phyloP scores from a whole-genome alignment of 30 jellyfish, hydroid and myxozoan species.

The Cassiopea andromeda region DNA sequence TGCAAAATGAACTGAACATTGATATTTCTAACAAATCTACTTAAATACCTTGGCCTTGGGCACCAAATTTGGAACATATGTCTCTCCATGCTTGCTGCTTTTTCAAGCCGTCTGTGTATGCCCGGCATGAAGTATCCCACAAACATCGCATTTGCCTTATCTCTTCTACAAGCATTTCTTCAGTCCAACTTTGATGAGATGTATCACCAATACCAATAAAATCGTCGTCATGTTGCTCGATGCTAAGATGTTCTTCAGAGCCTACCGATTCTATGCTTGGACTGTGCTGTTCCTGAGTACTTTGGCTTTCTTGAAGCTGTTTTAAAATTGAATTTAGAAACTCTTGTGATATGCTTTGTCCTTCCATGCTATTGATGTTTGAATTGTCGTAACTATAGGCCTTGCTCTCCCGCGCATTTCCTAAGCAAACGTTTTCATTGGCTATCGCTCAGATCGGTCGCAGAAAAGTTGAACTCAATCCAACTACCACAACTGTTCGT shows the following conservation, averaged over 20 bases:
- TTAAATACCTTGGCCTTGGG: not conserved
- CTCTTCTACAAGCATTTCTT: not conserved
- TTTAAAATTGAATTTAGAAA: not conserved
- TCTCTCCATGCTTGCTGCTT: not conserved
- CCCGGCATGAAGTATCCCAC: not conserved
- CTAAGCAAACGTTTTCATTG: not conserved
- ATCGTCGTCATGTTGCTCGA: not conserved
- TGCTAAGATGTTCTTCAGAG: not conserved
- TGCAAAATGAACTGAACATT: not conserved
- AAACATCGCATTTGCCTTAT: not conserved
- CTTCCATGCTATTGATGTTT: not conserved
- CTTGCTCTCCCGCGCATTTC: not conserved
- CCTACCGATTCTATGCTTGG: not conserved
- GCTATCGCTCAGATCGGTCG: not conserved
- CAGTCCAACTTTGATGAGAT: not conserved
- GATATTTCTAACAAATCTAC: no score
- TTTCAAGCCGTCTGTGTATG: not conserved
- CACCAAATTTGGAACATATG: not conserved
- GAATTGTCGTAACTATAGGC: not conserved
- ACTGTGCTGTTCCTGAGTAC: not conserved
- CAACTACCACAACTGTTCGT: not conserved
- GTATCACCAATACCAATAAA: not conserved
- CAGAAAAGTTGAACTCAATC: not conserved
- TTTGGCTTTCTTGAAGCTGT: not conserved
- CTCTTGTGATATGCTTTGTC: not conserved